These are phyloP conservation scores for Rhabditophanes sp. DNA, from an alignment of 2,888 invertebrate genomes.

Conservation along the genomic window DNA sequence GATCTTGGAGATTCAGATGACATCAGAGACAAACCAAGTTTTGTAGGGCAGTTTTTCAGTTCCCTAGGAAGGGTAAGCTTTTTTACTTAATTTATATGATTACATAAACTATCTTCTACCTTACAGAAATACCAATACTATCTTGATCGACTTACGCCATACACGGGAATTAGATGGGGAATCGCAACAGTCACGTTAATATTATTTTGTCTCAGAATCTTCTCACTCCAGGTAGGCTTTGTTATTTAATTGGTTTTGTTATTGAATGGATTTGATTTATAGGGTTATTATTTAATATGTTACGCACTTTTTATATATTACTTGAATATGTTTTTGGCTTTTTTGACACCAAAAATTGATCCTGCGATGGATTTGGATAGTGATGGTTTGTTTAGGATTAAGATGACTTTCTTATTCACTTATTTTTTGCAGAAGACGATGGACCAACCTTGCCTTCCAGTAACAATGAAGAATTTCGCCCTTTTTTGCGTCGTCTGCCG, in stretches of 20 bases:
- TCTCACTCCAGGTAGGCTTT: conserved; percentile 30
- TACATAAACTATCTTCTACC: conserved; percentile 34
- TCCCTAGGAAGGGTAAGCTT: conserved; percentile 29
- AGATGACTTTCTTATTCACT: conserved; percentile 2
- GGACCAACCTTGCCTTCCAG: conserved; percentile 68
- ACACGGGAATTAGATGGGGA: conserved; percentile 34
- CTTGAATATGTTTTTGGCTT: conserved; percentile 95
- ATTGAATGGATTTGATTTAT: conserved; percentile 7
- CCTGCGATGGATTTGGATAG: conserved; percentile 69
- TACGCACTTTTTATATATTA: conserved; percentile 98
- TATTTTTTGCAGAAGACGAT: conserved; percentile 29
- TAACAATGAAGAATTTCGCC: conserved; percentile 89
- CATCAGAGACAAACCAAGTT: conserved; percentile 32
- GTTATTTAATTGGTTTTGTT: not conserved
- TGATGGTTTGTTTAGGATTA: conserved; percentile 12
- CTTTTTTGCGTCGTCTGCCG: conserved; percentile 82
- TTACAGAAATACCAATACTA: conserved; percentile 43
- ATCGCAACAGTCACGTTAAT: conserved; percentile 26
- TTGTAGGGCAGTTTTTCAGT: conserved; percentile 27
- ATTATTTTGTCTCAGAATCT: conserved; percentile 27
- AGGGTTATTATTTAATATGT: conserved; percentile 99
- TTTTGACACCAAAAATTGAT: conserved; percentile 97
- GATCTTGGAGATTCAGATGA: no score
- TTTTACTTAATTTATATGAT: conserved; percentile 22
- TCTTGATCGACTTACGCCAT: conserved; percentile 41